Percentiles rank a stretch among this genome's conserved stretches.
Evolutionary conservation across 2,888 invertebrate species (phyloP).

Genomic region (Ochropleura leucogaster): DNA sequence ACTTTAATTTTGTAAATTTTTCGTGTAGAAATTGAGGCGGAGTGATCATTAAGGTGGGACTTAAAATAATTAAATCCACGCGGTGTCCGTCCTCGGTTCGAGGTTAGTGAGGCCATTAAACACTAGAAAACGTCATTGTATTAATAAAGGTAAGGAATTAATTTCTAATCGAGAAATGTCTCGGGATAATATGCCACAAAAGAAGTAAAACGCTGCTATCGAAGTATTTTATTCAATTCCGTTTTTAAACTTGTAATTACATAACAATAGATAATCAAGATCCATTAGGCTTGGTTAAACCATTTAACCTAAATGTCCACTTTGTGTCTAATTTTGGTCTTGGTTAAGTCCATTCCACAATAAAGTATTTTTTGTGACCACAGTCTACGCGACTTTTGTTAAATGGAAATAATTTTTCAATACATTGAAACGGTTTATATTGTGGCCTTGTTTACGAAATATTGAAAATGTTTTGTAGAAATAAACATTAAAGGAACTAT

Average conservation of each 20-base stretch:
- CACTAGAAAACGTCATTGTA: constrained; percentile 6
- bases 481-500: not conserved
- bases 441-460: not conserved
- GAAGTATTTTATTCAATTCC: constrained; percentile 10
- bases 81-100: not conserved
- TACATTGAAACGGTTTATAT: not conserved
- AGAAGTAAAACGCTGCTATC: not conserved
- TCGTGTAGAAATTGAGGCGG: not conserved
- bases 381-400: not conserved
- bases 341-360: constrained; percentile 40
- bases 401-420: not conserved
- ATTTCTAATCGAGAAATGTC: constrained; percentile 16
- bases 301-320: constrained; percentile 50
- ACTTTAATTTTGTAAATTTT: constrained; percentile 10
- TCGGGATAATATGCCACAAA: not conserved
- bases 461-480: not conserved
- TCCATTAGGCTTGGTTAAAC: constrained; percentile 39
- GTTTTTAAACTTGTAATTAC: too few species aligned
- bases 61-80: constrained; percentile 1
- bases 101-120: constrained; percentile 1
- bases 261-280: constrained; percentile 35
- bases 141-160: constrained; percentile 20
- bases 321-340: constrained; percentile 40
- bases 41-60: constrained; percentile 15
- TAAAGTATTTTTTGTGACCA: constrained; percentile 5